Base-by-base conservation (phyloP, 2,888 invertebrate genomes). In the Melanchra persicariae region DNA sequence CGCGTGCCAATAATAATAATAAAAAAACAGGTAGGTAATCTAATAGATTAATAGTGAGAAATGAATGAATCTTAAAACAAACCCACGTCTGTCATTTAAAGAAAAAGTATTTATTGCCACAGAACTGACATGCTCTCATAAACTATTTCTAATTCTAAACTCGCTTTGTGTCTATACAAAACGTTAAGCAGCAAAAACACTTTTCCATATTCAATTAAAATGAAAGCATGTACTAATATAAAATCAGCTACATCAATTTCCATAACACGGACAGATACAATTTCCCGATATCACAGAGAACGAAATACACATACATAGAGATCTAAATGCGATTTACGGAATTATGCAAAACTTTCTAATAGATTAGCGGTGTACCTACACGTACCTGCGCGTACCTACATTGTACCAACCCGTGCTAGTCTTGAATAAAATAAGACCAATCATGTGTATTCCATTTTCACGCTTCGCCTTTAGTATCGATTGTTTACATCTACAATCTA, bases 311-410 rank as follows among this genome's bases (percentile, higher is more conserved):
- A 34, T 37, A 54, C 26, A 15, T 22, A 26, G 9, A 65, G 26
- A 47, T n/a, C 49, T 30, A 34, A 64, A 66, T 51, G n/a, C 47
- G 12, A 22, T 24, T 57, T 22, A 43, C 24, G 30, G 60, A 70
- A 59, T 74, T 70, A 52, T 62, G 62, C 58, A 68, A 77, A 61
- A 70, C 62, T 68, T 76, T 81, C 37, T 51, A 65, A 62, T 57
- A 64, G 51, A 83, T 79, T 71, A 58, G 55, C 59, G 40, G 45
- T 60, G 37, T 57, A 17, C 24, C 43, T 60, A 62, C 57, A 47
- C 1, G 26, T 54, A 52, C 24, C 43, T 60, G 58, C 57, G 43
- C 1, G 26, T 54, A 52, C 12, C 24, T 40, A 67, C 52, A 24
- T 40, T 52, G 10, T 65, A 69, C 47, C 43, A 55, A 61, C 66